These are phyloP conservation scores for Coleophora deauratella DNA, from an alignment of 2,888 invertebrate species.

Conservation along the genomic window DNA sequence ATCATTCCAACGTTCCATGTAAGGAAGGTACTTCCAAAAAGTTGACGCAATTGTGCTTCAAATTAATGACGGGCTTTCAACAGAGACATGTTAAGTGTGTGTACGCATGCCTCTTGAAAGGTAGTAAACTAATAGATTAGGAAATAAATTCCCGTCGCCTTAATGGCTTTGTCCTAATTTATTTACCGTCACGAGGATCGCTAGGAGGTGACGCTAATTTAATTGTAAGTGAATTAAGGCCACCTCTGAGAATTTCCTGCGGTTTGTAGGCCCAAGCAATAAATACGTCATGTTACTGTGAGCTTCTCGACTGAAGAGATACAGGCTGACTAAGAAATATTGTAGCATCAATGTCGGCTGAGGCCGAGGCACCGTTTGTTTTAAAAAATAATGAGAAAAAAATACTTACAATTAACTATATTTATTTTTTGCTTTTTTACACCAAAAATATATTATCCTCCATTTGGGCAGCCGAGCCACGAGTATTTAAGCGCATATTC, in stretches of 20 bases:
- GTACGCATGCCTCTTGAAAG: constrained; percentile 21
- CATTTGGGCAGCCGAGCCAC: too few relatives aligned
- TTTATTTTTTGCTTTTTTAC: too few relatives aligned
- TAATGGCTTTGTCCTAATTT: constrained; percentile 54
- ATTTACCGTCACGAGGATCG: constrained; percentile 51
- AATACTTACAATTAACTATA: too few relatives aligned
- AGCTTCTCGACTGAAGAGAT: too few relatives aligned
- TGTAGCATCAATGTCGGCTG: too few relatives aligned
- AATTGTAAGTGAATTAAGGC: constrained; percentile 56
- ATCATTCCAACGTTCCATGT: too few relatives aligned
- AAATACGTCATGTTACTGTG: constrained; percentile 44
- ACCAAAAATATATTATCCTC: too few relatives aligned
- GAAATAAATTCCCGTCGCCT: constrained; percentile 44
- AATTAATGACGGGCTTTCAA: not conserved
- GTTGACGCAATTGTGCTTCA: constrained; percentile 8
- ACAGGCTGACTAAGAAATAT: too few relatives aligned
- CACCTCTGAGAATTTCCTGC: constrained; percentile 42
- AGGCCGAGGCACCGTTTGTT: too few relatives aligned
- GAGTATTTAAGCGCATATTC: too few relatives aligned
- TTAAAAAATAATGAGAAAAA: constrained; percentile 19
- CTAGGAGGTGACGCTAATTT: constrained; percentile 58
- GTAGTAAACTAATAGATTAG: constrained; percentile 37
- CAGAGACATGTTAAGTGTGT: not conserved
- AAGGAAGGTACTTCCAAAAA: constrained; percentile 5
- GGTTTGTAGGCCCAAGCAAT: constrained; percentile 36